These are phyloP conservation scores for Metaphire vulgaris DNA, from an alignment of 1,140 invertebrate genomes.

Conservation along the genomic window DNA sequence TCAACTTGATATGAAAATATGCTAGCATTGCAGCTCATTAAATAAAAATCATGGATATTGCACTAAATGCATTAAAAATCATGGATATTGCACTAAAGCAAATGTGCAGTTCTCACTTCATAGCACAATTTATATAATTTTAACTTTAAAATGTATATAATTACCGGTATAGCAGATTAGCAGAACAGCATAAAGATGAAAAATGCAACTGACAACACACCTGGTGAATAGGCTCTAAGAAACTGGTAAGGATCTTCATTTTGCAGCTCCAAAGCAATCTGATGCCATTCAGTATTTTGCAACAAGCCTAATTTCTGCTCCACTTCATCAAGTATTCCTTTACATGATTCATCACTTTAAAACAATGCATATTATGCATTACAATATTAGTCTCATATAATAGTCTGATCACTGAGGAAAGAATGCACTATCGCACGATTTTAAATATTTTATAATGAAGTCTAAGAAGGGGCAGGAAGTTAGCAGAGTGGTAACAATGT, in stretches of 20 bases:
- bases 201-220: slow-evolving; percentile 35
- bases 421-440: no score
- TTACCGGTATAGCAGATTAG: no score
- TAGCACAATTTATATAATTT: not conserved
- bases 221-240: slow-evolving; percentile 63
- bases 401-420: no score
- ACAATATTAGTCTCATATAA: not conserved
- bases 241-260: slow-evolving; percentile 66
- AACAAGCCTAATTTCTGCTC: slow-evolving; percentile 36
- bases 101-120: not conserved
- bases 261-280: slow-evolving; percentile 62
- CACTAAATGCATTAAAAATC: not conserved
- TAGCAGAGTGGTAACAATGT: no score
- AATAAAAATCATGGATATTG: not conserved
- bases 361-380: not conserved
- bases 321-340: not conserved
- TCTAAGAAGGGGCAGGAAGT: no score
- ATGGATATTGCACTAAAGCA: not conserved
- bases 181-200: no score
- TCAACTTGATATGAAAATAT: no score
- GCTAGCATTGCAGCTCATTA: no score
- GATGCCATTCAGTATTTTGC: slow-evolving; percentile 37
- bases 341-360: not conserved
- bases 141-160: no score
- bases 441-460: no score